Evolutionary conservation across 1,140 invertebrate species (phyloP), one percentile per base, ranked within the genome.

Genomic region (Papilio helenus): DNA sequence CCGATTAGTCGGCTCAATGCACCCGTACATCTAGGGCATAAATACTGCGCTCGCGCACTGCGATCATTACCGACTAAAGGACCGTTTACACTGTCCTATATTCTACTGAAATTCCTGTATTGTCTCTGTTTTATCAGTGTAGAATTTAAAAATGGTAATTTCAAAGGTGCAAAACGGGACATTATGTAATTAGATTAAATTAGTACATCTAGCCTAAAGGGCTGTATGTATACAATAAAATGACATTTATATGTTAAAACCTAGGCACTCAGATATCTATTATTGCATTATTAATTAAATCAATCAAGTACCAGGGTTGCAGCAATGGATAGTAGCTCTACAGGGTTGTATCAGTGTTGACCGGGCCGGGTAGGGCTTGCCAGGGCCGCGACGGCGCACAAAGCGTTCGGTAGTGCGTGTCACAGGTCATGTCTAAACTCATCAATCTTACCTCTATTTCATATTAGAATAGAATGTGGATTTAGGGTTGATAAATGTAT

Each of bases 401-500:
- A 79, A 84, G 81, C 85, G 85, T 93, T 93, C 92, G 90, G 93
- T 93, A 94, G 92, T 94, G 89, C 88, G 87, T 93, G 93, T 94
- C 93, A 93, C 86, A 93, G 93, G 92, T 94, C 90, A 87, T 89
- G 90, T 90, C 90, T 89, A 90, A 90, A 85, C 90, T 89, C 93
- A 94, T 94, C 92, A 94, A 94, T 94, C 93, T 93, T 92, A 77
- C 79, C 89, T 89, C 88, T 89, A 88, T 94, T 94, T 93, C 91
- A 91, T 91, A 89, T 91, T 83, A 87, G 86, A 90, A 88, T 90
- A 92, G 89, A 89, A 88, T 86, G 86, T 74, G 82, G 71, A 65
- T 44, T 61, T 26, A 77, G 76, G 76, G 76, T 42, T 77, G 55
- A 77, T 34, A 61, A 39, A 44, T 61, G 23, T 26, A 9, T 16